A percentile compares a stretch with the other conserved stretches of the same genome.
phyloP scores from a whole-genome alignment of 2,888 invertebrate genomes.

The Prosopocoilus inquinatus region DNA sequence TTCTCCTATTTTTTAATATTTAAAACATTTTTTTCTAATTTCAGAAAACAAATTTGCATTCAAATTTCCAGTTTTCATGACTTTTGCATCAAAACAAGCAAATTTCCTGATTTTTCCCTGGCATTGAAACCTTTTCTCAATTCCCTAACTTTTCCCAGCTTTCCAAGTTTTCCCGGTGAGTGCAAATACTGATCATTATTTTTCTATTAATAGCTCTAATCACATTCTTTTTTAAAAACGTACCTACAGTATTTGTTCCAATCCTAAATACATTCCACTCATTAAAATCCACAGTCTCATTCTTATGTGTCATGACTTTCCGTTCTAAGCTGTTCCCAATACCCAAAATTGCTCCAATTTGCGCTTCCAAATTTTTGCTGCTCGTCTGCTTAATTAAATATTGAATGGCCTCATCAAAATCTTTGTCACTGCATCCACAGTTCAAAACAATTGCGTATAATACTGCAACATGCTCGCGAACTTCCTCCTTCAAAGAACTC shows the following conservation, averaged over 20 bases:
- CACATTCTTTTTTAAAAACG: not conserved
- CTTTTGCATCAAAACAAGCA: too few relatives aligned
- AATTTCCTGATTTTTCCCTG: too few relatives aligned
- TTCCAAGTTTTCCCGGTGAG: too few relatives aligned
- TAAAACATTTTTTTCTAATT: too few relatives aligned
- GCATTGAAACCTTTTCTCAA: too few relatives aligned
- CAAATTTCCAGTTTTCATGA: too few relatives aligned
- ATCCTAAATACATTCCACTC: slow-evolving; percentile 62
- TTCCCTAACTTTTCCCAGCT: too few relatives aligned
- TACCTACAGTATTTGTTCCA: slow-evolving; percentile 45
- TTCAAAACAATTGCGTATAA: slow-evolving; percentile 70
- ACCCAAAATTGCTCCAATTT: slow-evolving; percentile 75
- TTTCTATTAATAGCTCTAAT: too few relatives aligned
- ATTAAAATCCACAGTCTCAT: slow-evolving; percentile 43
- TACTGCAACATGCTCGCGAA: slow-evolving; percentile 70
- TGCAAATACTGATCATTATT: too few relatives aligned
- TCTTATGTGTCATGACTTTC: slow-evolving; percentile 56
- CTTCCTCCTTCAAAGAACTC: slow-evolving; percentile 72
- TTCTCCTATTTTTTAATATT: too few relatives aligned
- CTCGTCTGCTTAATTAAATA: slow-evolving; percentile 56
- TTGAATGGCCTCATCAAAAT: slow-evolving; percentile 58
- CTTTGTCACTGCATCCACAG: slow-evolving; percentile 54
- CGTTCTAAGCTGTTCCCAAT: slow-evolving; percentile 70
- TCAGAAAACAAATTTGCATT: too few relatives aligned
- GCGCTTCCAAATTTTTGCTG: slow-evolving; percentile 66